phyloP scores from a whole-genome alignment of 2,797 vertebrate species.

The Spea hammondii region DNA sequence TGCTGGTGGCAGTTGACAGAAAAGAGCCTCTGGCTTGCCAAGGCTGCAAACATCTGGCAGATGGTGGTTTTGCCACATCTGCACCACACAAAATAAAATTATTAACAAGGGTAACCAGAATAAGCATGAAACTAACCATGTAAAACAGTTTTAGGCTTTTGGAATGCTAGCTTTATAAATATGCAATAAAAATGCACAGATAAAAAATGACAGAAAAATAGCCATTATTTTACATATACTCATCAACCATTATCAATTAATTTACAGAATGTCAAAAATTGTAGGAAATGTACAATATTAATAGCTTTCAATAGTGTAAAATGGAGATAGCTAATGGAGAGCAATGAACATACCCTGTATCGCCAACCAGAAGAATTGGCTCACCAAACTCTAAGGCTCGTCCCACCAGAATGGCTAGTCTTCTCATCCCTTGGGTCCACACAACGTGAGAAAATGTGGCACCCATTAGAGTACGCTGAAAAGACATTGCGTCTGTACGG shows the following conservation, averaged over 20 bases:
- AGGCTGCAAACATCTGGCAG: slow-evolving; percentile 89
- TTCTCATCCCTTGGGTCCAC: slow-evolving; percentile 87
- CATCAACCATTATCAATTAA: no score
- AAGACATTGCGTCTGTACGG: slow-evolving; percentile 60
- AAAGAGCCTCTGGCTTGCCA: slow-evolving; percentile 79
- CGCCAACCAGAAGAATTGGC: slow-evolving; percentile 90
- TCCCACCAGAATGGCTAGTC: slow-evolving; percentile 84
- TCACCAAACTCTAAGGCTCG: slow-evolving; percentile 88
- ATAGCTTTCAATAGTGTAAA: no score
- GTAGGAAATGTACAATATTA: no score
- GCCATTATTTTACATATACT: no score
- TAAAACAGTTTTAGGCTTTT: no score
- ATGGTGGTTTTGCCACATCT: slow-evolving; percentile 97
- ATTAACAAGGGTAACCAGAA: no score
- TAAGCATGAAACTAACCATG: no score
- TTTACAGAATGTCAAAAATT: no score
- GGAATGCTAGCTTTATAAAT: no score
- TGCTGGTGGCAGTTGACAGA: slow-evolving; percentile 93
- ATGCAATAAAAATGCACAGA: no score
- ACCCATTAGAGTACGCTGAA: slow-evolving; percentile 68
- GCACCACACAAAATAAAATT: no score
- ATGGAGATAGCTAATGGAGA: not conserved
- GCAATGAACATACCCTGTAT: slow-evolving; percentile 82
- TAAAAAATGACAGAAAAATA: no score
- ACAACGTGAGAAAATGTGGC: slow-evolving; percentile 86